Percentiles rank a stretch among this genome's conserved stretches.
phyloP scores from a whole-genome alignment of 2,797 vertebrate genomes.

The Hypotaenidia philippensis region DNA sequence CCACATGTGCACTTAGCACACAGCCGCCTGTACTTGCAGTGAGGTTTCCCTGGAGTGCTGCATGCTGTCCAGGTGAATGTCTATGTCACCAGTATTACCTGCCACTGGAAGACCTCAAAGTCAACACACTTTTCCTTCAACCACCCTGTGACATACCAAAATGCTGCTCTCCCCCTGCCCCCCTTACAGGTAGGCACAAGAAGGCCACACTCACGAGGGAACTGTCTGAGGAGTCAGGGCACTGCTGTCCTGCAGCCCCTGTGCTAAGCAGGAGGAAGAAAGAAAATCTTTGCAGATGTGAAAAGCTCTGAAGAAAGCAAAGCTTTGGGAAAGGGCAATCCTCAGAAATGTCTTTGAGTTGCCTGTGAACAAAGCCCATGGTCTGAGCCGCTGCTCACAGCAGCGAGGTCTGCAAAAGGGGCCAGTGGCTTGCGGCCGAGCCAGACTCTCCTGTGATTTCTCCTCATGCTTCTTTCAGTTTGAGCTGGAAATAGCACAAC shows the following conservation, averaged over 20 bases:
- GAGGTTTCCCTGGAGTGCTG: background rate
- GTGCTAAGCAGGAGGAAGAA: background rate
- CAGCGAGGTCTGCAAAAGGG: background rate
- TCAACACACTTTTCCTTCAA: background rate
- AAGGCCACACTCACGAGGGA: background rate
- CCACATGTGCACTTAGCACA: background rate
- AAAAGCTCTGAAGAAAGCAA: background rate
- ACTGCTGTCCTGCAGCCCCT: background rate
- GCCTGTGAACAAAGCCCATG: background rate
- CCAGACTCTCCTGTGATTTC: background rate
- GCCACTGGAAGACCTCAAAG: background rate
- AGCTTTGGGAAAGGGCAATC: background rate
- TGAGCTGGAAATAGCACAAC: conserved; percentile 21
- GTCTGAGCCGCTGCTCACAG: background rate
- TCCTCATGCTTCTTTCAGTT: background rate
- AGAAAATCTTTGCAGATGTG: background rate
- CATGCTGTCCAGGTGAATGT: background rate
- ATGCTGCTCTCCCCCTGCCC: background rate
- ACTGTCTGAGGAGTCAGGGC: background rate
- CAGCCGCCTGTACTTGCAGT: accelerated
- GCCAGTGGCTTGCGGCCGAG: background rate
- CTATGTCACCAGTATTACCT: background rate
- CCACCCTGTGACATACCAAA: background rate
- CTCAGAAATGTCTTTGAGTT: background rate
- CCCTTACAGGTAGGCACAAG: background rate